Percentiles rank a stretch among this genome's conserved stretches.
Conservation (phyloP, 2,113 vertebrate species). For the Seriola dumerili region DNA sequence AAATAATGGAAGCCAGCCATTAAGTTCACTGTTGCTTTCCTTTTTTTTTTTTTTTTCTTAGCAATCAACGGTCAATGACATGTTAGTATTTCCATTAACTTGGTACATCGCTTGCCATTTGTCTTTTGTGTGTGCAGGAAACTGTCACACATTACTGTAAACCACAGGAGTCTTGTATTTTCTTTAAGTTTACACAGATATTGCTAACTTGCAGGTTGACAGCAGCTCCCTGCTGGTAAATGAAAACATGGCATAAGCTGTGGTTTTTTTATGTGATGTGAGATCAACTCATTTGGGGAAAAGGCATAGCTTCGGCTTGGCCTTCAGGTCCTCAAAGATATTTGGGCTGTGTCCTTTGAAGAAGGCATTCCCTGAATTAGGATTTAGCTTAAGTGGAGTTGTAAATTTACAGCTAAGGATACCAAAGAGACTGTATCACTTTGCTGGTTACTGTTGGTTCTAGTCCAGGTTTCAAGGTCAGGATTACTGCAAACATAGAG, state of each 20-base stretch:
- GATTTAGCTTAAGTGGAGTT: not conserved
- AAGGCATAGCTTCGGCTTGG: not conserved
- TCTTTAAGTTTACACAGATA: not conserved
- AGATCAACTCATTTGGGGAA: not conserved
- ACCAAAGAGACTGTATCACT: not conserved
- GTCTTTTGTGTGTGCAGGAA: not conserved
- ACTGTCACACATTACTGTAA: not conserved
- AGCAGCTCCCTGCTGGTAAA: not conserved
- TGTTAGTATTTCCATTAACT: not conserved
- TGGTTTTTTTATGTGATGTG: not conserved
- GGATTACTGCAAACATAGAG: not conserved
- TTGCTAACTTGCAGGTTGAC: not conserved
- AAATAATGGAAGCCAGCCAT: not conserved
- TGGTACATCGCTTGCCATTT: not conserved
- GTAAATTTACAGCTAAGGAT: not conserved
- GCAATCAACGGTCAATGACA: not conserved
- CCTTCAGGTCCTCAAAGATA: not conserved
- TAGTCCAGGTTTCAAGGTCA: not conserved
- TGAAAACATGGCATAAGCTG: not conserved
- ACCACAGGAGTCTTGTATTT: not conserved
- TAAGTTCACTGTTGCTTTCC: not conserved
- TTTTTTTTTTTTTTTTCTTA: too few species aligned
- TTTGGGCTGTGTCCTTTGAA: not conserved
- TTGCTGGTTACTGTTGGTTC: not conserved
- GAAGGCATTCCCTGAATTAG: not conserved